phyloP scores from a whole-genome alignment of 2,888 invertebrate species.

The Serripes groenlandicus region DNA sequence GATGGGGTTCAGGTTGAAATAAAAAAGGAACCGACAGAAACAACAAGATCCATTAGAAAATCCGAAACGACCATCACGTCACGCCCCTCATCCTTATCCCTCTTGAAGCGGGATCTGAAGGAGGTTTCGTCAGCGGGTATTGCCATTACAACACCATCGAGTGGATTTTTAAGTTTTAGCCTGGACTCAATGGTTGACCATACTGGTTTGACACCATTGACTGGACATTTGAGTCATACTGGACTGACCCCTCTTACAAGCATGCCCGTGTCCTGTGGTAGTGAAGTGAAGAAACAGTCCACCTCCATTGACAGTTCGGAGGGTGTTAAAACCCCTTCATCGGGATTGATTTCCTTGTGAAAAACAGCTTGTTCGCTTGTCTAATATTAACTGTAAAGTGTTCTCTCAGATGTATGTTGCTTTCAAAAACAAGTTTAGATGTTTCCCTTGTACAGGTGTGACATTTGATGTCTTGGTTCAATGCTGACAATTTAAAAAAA shows the following conservation, averaged over 20 bases:
- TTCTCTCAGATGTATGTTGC: background rate
- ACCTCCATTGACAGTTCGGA: slow-evolving; percentile 58
- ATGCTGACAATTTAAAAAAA: background rate
- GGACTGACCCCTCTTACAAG: slow-evolving; percentile 68
- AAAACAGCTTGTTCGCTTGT: background rate
- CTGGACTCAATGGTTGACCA: slow-evolving; percentile 96
- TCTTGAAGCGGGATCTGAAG: slow-evolving; percentile 69
- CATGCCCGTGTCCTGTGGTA: slow-evolving; percentile 89
- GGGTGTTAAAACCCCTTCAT: slow-evolving; percentile 57
- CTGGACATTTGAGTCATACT: slow-evolving; percentile 59
- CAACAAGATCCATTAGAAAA: slow-evolving; percentile 74
- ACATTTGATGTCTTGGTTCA: background rate
- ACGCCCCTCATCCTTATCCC: slow-evolving; percentile 79
- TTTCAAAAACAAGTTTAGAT: background rate
- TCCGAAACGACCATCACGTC: slow-evolving; percentile 47
- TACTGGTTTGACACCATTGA: slow-evolving; percentile 93
- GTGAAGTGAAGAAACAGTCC: slow-evolving; percentile 88
- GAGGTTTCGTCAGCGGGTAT: slow-evolving; percentile 89
- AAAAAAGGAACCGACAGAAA: slow-evolving; percentile 62
- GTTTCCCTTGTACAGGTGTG: background rate
- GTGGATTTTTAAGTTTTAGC: slow-evolving; percentile 94
- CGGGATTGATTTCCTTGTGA: slow-evolving; percentile 60
- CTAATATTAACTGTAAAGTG: background rate
- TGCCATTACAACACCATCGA: slow-evolving; percentile 93
- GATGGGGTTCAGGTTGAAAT: slow-evolving; percentile 35